Evolutionary conservation across 2,888 invertebrate species (phyloP), one percentile per base, ranked within the genome.

Genomic region (Xylota sylvarum): DNA sequence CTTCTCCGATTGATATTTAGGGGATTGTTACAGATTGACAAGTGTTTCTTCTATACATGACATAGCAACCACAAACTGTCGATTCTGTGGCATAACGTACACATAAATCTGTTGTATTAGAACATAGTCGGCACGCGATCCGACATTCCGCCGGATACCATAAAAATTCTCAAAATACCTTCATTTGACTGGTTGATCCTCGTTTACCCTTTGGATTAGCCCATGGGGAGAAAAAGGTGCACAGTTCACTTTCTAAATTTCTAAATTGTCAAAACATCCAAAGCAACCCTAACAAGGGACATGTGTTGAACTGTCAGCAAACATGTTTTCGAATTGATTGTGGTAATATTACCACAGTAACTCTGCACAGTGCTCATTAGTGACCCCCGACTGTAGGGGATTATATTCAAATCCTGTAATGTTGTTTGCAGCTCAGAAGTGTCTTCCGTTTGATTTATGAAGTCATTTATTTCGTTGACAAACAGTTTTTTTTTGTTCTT

Each of bases 391-490:
- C 73, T 52, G 72, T 62, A 32, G 81, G 81, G 81, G 85, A 86
- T 77, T 77, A 62, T 72, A 72, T 27, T 77, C 72, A 73, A 81
- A 86, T 86, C 81, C 60, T 86, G 77, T 86, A 81, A 77, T 74
- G 81, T 78, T 73, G 86, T 67, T 77, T 77, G 77, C 82, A 77
- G 86, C 77, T 82, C 82, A 77, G 55, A 82, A 81, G 83, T 78
- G 77, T 89, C 88, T 84, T 84, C 72, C 69, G 83, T 74, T 83
- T 89, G 89, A 89, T 89, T 89, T 88, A 89, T 88, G 83, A 82
- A 73, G 88, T 87, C 88, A 88, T 89, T 89, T 89, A 89, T 89
- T 88, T 88, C 81, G 83, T 88, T 88, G 87, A 89, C 88, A 86
- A 86, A 86, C 82, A 43, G 86, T 64, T 55, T 40, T 72, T 73